Conservation (phyloP, 2,113 vertebrate genomes). For the Alces alces region DNA sequence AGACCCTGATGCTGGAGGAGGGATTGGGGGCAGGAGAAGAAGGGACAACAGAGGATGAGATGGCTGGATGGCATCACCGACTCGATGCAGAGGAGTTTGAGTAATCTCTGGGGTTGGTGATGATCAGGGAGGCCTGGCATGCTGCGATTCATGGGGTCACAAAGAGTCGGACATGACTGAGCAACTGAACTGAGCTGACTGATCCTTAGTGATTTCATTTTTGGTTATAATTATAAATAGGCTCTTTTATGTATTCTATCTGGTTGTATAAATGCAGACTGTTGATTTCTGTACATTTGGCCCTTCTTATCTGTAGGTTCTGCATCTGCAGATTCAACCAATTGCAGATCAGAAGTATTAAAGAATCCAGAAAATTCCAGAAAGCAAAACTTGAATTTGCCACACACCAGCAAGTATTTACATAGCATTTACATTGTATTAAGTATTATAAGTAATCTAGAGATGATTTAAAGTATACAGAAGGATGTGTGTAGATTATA, state of each 20-base stretch:
- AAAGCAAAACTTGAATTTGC: not conserved
- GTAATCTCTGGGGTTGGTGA: too few relatives aligned
- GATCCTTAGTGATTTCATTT: not conserved
- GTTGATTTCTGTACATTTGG: not conserved
- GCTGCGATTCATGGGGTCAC: too few relatives aligned
- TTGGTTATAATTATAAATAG: not conserved
- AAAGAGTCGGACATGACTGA: too few relatives aligned
- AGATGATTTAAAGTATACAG: not conserved
- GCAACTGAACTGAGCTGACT: too few relatives aligned
- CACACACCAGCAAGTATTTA: not conserved
- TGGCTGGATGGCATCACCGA: too few relatives aligned
- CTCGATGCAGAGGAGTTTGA: too few relatives aligned
- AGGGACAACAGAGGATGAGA: too few relatives aligned
- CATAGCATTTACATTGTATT: not conserved
- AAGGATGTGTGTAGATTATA: not conserved
- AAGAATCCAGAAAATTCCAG: not conserved
- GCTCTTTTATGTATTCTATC: not conserved
- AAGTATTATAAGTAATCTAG: not conserved
- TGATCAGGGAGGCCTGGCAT: too few relatives aligned
- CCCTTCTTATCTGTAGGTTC: not conserved
- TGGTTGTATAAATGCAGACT: not conserved
- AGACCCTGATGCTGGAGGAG: too few relatives aligned
- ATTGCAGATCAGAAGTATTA: not conserved
- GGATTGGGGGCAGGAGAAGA: too few relatives aligned
- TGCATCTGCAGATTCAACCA: not conserved